These are phyloP conservation scores for Andrena marginata DNA, from an alignment of 2,888 invertebrate genomes.

Conservation along the genomic window DNA sequence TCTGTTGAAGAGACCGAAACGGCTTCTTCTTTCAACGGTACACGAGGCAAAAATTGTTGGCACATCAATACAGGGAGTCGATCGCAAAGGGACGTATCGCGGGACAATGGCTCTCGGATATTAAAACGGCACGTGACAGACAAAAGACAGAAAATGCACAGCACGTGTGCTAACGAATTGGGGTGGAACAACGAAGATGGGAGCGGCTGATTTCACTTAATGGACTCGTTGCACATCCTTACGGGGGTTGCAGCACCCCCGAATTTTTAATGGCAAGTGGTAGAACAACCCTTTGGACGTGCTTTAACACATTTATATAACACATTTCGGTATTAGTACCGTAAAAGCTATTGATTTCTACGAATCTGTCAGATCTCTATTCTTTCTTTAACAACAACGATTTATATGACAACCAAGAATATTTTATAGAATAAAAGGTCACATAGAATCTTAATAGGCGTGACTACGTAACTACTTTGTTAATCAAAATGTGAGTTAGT, in stretches of 20 bases:
- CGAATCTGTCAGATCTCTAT: neutral
- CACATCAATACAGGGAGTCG: constrained; percentile 30
- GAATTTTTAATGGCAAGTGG: neutral
- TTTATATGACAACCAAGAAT: neutral
- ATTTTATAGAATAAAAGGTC: neutral
- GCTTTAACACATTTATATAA: neutral
- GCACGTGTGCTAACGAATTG: constrained; percentile 79
- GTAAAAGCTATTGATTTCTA: neutral
- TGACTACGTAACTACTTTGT: no score
- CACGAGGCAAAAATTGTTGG: constrained; percentile 58
- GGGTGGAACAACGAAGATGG: constrained; percentile 69
- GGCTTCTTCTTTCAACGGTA: neutral
- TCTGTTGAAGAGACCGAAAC: neutral
- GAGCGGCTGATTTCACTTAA: constrained; percentile 65
- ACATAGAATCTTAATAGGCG: neutral
- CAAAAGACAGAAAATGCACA: constrained; percentile 80
- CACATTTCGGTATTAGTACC: neutral
- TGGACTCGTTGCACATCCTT: constrained; percentile 43
- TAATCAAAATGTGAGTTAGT: no score
- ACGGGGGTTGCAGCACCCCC: neutral
- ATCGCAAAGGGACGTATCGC: constrained; percentile 66
- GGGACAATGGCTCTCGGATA: constrained; percentile 74
- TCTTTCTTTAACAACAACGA: neutral
- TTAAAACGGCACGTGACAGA: constrained; percentile 82
- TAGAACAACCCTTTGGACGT: no score